These are phyloP conservation scores for Paradisaea rubra DNA, from an alignment of 2,113 vertebrate species.

Conservation along the genomic window DNA sequence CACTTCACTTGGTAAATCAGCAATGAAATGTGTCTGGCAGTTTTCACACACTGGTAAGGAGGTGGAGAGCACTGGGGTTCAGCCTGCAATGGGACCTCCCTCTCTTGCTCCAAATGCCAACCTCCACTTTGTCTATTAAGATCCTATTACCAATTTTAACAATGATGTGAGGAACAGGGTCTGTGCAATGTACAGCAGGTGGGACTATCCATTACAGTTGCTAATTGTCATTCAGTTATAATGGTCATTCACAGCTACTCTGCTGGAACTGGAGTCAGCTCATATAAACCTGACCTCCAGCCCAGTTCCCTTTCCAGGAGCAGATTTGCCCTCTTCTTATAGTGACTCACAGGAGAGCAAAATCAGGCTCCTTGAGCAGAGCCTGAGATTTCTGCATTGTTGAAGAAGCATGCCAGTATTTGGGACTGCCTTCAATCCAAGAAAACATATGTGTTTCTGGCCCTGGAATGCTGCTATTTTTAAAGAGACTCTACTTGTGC, in stretches of 20 bases:
- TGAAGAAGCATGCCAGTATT: neutral
- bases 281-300: neutral
- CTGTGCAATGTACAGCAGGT: neutral
- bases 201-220: neutral
- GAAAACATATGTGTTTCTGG: neutral
- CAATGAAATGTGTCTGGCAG: neutral
- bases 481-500: neutral
- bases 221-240: neutral
- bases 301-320: neutral
- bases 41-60: neutral
- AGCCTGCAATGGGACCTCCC: rapidly evolving
- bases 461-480: neutral
- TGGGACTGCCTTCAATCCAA: neutral
- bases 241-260: neutral
- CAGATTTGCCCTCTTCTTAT: neutral
- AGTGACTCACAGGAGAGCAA: neutral
- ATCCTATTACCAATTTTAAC: neutral
- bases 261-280: neutral
- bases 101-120: neutral
- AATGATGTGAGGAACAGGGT: neutral
- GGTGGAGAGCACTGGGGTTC: neutral
- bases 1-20: neutral
- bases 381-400: neutral
- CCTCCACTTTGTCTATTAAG: neutral
- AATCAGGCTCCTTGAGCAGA: neutral